Evolutionary conservation across 2,888 invertebrate genomes (phyloP).

Genomic region (Nomada fabriciana): DNA sequence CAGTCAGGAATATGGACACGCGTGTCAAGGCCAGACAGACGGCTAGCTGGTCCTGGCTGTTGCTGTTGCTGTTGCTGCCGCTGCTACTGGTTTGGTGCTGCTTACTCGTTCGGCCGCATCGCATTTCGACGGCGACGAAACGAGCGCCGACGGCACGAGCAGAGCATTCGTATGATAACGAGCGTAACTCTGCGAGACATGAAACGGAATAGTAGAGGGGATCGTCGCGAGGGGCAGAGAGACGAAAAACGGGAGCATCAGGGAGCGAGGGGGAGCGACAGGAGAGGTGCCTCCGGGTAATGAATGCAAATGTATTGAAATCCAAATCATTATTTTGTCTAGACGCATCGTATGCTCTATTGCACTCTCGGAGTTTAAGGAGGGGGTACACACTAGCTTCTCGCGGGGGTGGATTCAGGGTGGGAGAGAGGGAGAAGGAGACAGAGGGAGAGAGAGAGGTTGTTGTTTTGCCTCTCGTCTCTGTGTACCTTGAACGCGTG

Average conservation of each 20-base stretch:
- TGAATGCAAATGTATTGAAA: conserved; percentile 83
- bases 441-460: conserved; percentile 19
- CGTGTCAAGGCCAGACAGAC: conserved; percentile 45
- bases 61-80: conserved; percentile 23
- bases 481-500: conserved; percentile 54
- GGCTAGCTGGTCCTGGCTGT: conserved; percentile 20
- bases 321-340: conserved; percentile 84
- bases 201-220: conserved; percentile 59
- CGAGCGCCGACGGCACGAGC: conserved; percentile 70
- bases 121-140: conserved; percentile 67
- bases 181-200: conserved; percentile 74
- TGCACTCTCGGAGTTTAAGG: conserved; percentile 69
- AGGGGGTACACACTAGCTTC: conserved; percentile 29
- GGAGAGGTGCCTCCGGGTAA: conserved; percentile 70
- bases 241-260: conserved; percentile 30
- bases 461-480: conserved; percentile 57
- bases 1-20: not conserved
- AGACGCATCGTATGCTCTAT: conserved; percentile 82
- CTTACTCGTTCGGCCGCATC: conserved; percentile 55
- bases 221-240: conserved; percentile 49
- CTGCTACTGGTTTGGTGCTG: conserved; percentile 30
- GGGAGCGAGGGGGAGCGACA: conserved; percentile 26
- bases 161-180: conserved; percentile 80
- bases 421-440: conserved; percentile 32
- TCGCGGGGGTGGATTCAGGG: conserved; percentile 50